Evolutionary conservation across 1,140 invertebrate species (phyloP).

Genomic region (Ceratina japonica): DNA sequence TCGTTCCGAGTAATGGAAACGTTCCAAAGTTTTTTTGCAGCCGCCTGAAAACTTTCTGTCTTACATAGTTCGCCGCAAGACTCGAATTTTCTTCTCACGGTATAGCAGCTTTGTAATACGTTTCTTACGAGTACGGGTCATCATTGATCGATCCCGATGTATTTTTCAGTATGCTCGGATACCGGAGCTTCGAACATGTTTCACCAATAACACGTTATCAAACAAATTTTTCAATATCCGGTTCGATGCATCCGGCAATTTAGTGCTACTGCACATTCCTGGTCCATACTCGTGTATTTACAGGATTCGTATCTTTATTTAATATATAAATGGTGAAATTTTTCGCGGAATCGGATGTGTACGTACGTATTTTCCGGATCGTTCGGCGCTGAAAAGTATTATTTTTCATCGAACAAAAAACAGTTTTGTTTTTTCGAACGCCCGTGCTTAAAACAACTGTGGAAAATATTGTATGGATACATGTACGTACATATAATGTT

Average conservation of each 20-base stretch:
- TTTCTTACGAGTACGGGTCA: not conserved
- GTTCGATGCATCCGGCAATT: conserved; percentile 2
- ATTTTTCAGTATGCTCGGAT: not conserved
- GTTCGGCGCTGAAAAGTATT: conserved; percentile 17
- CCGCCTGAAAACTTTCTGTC: conserved; percentile 2
- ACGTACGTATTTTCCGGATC: conserved; percentile 2
- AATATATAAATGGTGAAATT: conserved; percentile 33
- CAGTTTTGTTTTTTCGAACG: conserved; percentile 10
- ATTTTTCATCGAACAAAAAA: not conserved
- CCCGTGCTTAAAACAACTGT: not conserved
- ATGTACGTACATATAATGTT: not conserved
- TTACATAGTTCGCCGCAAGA: not conserved
- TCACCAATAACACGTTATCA: not conserved
- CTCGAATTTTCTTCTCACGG: not conserved
- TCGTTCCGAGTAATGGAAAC: conserved; percentile 49
- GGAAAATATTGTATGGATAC: too few species aligned
- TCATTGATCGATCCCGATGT: not conserved
- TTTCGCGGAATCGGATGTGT: conserved; percentile 15
- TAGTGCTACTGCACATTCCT: not conserved
- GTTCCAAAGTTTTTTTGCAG: conserved; percentile 57
- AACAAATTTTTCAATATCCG: conserved; percentile 20
- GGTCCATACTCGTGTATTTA: not conserved
- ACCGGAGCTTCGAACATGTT: not conserved
- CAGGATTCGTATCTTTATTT: conserved; percentile 25
- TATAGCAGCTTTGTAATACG: not conserved